Conservation (phyloP, 1,140 invertebrate species). For the Dinoponera quadriceps region DNA sequence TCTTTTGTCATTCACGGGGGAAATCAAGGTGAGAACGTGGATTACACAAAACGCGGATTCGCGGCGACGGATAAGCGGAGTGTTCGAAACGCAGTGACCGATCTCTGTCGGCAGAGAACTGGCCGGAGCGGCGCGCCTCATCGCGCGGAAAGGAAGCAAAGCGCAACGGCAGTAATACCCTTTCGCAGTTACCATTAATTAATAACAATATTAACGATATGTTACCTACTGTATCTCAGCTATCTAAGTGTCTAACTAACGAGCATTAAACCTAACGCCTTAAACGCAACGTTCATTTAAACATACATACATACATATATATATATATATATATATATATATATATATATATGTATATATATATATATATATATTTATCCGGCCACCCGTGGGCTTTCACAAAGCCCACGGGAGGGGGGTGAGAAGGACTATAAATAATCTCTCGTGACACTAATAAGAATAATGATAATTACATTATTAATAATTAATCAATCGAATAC, state of each 20-base stretch:
- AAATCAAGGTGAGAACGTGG: too few species aligned
- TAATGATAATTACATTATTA: slow-evolving; percentile 80
- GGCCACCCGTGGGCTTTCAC: slow-evolving; percentile 64
- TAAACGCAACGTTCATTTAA: slow-evolving; percentile 77
- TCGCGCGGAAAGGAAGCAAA: slow-evolving; percentile 71
- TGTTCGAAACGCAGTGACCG: too few species aligned
- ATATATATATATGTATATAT: too few species aligned
- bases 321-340: too few species aligned
- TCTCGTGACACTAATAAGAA: slow-evolving; percentile 74
- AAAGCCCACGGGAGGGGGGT: slow-evolving; percentile 63
- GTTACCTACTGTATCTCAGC: slow-evolving; percentile 75
- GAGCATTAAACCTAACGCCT: slow-evolving; percentile 78
- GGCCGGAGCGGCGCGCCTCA: neutral
- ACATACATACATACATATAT: too few species aligned
- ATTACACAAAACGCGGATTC: too few species aligned
- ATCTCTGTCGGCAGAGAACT: neutral
- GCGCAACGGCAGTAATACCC: slow-evolving; percentile 76
- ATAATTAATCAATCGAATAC: slow-evolving; percentile 78
- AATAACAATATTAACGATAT: slow-evolving; percentile 83
- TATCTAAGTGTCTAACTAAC: slow-evolving; percentile 74
- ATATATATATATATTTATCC: too few species aligned
- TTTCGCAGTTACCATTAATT: slow-evolving; percentile 77
- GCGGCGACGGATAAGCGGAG: too few species aligned
- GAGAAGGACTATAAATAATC: slow-evolving; percentile 71
- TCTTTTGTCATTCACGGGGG: too few species aligned